These are phyloP conservation scores for Folsomia manolachei DNA, from an alignment of 2,888 invertebrate species.

Conservation along the genomic window DNA sequence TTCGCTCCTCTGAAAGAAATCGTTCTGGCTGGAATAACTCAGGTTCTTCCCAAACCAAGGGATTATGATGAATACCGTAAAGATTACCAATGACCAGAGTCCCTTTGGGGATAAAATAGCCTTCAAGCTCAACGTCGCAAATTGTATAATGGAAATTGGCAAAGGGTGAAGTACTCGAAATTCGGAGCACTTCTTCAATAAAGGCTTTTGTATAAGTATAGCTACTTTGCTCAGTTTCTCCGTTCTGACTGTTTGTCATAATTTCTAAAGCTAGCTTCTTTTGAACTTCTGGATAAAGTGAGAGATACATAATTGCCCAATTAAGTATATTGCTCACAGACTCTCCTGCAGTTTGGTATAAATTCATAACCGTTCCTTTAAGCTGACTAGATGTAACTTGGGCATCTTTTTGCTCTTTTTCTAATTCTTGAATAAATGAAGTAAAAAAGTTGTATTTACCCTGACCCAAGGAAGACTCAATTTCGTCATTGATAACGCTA, in stretches of 20 bases:
- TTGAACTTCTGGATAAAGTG: conserved; percentile 25
- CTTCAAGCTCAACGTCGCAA: conserved; percentile 24
- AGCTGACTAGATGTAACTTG: conserved; percentile 31
- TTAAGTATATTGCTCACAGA: conserved; percentile 30
- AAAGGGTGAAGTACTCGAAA: conserved; percentile 26
- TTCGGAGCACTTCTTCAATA: conserved; percentile 34
- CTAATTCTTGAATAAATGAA: no score
- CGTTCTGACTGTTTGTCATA: no score
- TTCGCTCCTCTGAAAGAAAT: conserved; percentile 24
- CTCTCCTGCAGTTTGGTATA: conserved; percentile 38
- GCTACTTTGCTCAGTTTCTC: no score
- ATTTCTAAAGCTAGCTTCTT: conserved; percentile 25
- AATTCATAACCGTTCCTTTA: conserved; percentile 23
- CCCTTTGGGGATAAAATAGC: conserved; percentile 35
- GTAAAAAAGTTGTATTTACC: no score
- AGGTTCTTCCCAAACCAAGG: neutral
- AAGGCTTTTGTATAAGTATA: conserved; percentile 31
- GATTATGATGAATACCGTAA: conserved; percentile 29
- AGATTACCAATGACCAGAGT: conserved; percentile 35
- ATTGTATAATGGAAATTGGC: conserved; percentile 34
- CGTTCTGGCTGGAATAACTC: conserved; percentile 38
- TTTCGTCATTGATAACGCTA: no score
- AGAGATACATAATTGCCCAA: conserved; percentile 31
- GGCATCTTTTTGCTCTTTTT: no score
- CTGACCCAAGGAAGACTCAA: no score